Conservation (phyloP, 2,888 invertebrate species). For the Latheticus oryzae region DNA sequence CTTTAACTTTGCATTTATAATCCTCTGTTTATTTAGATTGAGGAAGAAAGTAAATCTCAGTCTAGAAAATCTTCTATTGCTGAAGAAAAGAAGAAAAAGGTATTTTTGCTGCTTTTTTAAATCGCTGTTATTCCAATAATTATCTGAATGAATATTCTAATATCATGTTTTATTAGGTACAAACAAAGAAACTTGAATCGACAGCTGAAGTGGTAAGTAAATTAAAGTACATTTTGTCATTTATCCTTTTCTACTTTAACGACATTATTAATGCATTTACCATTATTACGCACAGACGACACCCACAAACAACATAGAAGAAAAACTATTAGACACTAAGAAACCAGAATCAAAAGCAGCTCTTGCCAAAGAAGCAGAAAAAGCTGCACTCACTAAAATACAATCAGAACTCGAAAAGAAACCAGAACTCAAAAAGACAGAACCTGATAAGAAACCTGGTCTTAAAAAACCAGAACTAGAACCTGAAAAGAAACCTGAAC, state of each 20-base stretch:
- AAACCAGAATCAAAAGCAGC: conserved; percentile 53
- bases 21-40: conserved; percentile 41
- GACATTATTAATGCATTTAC: too few relatives aligned
- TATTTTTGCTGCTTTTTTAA: conserved; percentile 38
- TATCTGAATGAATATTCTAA: conserved; percentile 6
- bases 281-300: conserved; percentile 53
- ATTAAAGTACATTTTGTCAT: too few relatives aligned
- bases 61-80: conserved; percentile 66
- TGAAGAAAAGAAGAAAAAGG: conserved; percentile 64
- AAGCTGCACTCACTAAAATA: conserved; percentile 22
- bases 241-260: too few relatives aligned
- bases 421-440: conserved; percentile 46
- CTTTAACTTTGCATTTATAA: conserved; percentile 2
- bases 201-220: conserved; percentile 62
- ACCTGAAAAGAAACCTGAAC: conserved; percentile 52
- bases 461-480: conserved; percentile 43
- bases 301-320: conserved; percentile 64
- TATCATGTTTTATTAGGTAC: conserved; percentile 50
- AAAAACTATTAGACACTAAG: conserved; percentile 60
- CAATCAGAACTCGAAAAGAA: too few relatives aligned
- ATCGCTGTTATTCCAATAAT: neutral
- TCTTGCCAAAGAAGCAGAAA: conserved; percentile 40
- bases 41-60: conserved; percentile 66
- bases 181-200: conserved; percentile 56
- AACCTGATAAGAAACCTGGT: conserved; percentile 52